Base-by-base conservation (phyloP, 2,113 vertebrate species). In the Cathartes aura region DNA sequence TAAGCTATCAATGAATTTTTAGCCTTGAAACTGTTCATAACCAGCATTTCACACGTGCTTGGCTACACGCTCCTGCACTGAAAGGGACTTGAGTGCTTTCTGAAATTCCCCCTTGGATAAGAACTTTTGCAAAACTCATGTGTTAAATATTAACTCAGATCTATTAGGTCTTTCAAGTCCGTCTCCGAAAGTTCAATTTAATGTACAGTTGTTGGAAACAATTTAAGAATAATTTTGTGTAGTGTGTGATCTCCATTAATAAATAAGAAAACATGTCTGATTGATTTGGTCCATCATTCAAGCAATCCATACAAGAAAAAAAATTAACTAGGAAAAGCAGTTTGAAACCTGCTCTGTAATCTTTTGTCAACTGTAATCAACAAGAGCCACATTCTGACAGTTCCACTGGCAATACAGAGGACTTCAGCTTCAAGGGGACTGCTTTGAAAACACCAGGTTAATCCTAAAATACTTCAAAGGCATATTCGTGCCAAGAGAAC, bases 71-170 rank as follows among this genome's bases (percentile, higher is more conserved):
- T 55, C 68, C 78, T 42, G 48, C 81, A 19, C 40, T 40, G 58
- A 90, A 87, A 82, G 47, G 60, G 58, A 42, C n/a, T 78, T 5
- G 29, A 93, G 56, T 52, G 50, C 50, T 56, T 73, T 79, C 68
- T 86, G 79, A 95, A 82, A 71, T 34, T 64, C 47, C 76, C 42
- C 34, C 26, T 38, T 43, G 48, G 72, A 22, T 43, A 63, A 42
- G 26, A 75, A 48, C 40, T 53, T 64, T 40, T 87, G 58, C 53
- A 75, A 50, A 92, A 56, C 47, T 50, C 22, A 3, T 38, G 15
- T 12, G 81, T 94, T 94, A 93, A 90, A 87, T 43, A 95, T 91
- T 93, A 96, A 94, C 83, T 89, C 45, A 11, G n/a, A 59, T 12
- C 42, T 0, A 34, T 43, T 29, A 32, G 36, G 30, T 70, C 63